These are phyloP conservation scores for Ceuthmochares aereus DNA, from an alignment of 2,113 vertebrate species.

Conservation along the genomic window DNA sequence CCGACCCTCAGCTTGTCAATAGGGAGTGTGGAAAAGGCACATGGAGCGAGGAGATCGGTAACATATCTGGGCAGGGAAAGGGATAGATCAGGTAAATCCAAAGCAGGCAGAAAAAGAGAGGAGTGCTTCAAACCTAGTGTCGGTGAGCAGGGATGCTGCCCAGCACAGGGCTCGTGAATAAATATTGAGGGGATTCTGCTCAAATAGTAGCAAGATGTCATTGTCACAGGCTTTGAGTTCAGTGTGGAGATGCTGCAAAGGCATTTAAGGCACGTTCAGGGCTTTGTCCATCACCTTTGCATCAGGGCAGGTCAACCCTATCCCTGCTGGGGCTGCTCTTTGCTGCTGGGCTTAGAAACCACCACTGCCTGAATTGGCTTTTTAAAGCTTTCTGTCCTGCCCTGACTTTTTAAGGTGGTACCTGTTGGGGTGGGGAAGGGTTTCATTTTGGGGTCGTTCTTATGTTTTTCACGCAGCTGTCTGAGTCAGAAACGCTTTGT, in stretches of 20 bases:
- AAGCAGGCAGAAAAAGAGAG: too few species aligned
- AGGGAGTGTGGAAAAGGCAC: not conserved
- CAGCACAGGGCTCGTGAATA: too few species aligned
- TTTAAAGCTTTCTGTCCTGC: not conserved
- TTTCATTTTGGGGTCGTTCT: not conserved
- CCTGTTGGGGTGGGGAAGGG: not conserved
- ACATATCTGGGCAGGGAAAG: accelerated
- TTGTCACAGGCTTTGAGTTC: too few species aligned
- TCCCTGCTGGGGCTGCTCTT: too few species aligned
- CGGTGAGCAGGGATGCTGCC: accelerated
- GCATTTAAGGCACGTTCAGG: too few species aligned
- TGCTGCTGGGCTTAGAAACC: too few species aligned
- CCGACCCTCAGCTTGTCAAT: not conserved
- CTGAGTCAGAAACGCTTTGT: conserved; percentile 3
- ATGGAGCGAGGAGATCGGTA: accelerated
- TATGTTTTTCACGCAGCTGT: not conserved
- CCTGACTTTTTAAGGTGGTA: not conserved
- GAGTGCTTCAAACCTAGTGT: accelerated
- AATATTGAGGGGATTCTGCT: too few species aligned
- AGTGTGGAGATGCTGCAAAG: too few species aligned
- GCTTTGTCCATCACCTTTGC: too few species aligned
- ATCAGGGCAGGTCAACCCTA: too few species aligned
- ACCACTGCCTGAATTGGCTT: too few species aligned
- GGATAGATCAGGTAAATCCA: accelerated
- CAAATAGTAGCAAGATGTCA: too few species aligned